A percentile compares a stretch with the other conserved stretches of the same genome.
Conservation (phyloP, 2,888 invertebrate species). For the Athripsodes cinereus region DNA sequence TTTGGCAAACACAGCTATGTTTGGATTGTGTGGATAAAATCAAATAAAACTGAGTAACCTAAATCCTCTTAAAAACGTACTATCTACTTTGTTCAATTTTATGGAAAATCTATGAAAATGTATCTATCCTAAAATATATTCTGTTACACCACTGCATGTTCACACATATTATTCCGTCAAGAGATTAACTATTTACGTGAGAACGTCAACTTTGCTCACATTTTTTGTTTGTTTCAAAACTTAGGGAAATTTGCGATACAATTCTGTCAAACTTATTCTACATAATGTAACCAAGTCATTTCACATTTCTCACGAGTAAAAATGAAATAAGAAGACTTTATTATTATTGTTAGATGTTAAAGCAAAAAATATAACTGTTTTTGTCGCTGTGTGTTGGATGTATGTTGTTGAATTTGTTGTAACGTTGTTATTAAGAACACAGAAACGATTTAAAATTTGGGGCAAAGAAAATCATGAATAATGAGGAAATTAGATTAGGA, state of each 20-base stretch:
- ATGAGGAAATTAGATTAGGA: neutral
- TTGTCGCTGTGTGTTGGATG: neutral
- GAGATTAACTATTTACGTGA: conserved; percentile 1
- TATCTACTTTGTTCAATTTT: too few relatives aligned
- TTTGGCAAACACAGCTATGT: too few relatives aligned
- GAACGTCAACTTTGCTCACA: conserved; percentile 8
- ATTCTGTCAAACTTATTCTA: neutral
- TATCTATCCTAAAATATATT: too few relatives aligned
- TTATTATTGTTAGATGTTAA: neutral
- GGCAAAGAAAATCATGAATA: neutral
- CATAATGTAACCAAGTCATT: neutral
- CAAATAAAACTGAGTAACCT: too few relatives aligned
- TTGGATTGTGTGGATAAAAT: too few relatives aligned
- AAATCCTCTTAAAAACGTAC: too few relatives aligned
- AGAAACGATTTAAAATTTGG: neutral
- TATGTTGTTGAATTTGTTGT: neutral
- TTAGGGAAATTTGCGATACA: conserved; percentile 1
- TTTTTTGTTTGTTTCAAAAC: conserved; percentile 9
- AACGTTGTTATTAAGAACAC: neutral
- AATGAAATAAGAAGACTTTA: neutral
- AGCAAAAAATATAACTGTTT: neutral
- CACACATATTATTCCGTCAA: neutral
- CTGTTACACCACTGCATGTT: neutral
- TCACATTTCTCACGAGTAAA: neutral
- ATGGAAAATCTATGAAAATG: too few relatives aligned